These are phyloP conservation scores for Sebastes hubbsi DNA, from an alignment of 2,797 vertebrate species.

Conservation along the genomic window DNA sequence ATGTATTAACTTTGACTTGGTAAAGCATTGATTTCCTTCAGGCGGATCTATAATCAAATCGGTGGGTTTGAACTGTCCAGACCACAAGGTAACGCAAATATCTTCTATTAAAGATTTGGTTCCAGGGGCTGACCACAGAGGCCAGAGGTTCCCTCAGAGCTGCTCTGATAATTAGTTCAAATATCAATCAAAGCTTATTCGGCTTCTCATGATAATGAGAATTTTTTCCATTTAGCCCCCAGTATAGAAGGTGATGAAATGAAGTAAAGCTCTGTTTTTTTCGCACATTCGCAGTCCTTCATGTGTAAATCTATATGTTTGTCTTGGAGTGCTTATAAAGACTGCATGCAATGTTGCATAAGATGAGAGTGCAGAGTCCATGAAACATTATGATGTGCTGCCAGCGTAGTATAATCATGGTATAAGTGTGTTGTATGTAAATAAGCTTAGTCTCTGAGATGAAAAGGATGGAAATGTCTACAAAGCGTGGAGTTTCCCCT, in stretches of 20 bases:
- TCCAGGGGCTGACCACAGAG: constrained; percentile 9
- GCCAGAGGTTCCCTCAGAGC: not conserved
- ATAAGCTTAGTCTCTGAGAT: not conserved
- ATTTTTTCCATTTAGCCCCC: not conserved
- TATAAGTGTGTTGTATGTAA: not conserved
- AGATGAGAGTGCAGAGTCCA: not conserved
- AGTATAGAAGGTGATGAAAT: not conserved
- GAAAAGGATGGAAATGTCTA: not conserved
- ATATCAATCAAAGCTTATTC: constrained; percentile 20
- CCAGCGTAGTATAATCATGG: not conserved
- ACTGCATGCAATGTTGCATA: not conserved
- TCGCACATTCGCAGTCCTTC: not conserved
- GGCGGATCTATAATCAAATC: constrained; percentile 56
- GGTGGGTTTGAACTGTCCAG: constrained; percentile 36
- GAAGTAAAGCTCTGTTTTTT: not conserved
- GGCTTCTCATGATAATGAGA: constrained; percentile 4
- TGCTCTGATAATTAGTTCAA: constrained; percentile 14
- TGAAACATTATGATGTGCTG: not conserved
- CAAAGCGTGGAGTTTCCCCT: not conserved
- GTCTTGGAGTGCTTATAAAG: not conserved
- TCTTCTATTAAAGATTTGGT: constrained; percentile 15
- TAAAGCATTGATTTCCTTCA: constrained; percentile 50
- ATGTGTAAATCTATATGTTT: not conserved
- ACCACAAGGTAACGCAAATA: not conserved
- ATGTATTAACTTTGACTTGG: constrained; percentile 42